Conservation (phyloP, 2,888 invertebrate species). For the Dastarcus helophoroides region DNA sequence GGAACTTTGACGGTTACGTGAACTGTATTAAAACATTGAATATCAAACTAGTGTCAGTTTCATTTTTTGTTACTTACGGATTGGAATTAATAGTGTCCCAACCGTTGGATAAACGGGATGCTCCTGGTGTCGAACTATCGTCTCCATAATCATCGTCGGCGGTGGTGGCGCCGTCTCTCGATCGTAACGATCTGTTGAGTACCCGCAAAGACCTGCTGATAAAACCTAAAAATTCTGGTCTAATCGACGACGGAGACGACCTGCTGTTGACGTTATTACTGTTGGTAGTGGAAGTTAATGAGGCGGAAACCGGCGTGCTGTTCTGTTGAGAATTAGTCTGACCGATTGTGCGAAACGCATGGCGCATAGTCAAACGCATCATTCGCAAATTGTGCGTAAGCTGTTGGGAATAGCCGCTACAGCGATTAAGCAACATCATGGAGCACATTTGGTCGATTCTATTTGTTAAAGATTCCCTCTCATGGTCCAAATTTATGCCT, state of each 20-base stretch:
- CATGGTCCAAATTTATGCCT: slow-evolving; percentile 29
- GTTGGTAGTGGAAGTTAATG: neutral
- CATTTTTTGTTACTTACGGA: no score
- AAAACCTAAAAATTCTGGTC: slow-evolving; percentile 16
- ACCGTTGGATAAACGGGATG: slow-evolving; percentile 11
- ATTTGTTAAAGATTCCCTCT: slow-evolving; percentile 28
- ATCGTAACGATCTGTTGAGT: slow-evolving; percentile 11
- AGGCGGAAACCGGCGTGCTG: slow-evolving; percentile 20
- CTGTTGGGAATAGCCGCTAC: slow-evolving; percentile 26
- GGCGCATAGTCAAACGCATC: slow-evolving; percentile 29
- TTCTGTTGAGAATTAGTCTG: slow-evolving; percentile 29
- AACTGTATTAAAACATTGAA: no score
- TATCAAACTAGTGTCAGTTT: no score
- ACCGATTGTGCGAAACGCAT: slow-evolving; percentile 27
- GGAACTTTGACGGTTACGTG: no score
- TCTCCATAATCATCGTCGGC: no score
- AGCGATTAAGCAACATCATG: slow-evolving; percentile 29
- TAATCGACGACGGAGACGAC: neutral
- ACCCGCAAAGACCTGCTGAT: slow-evolving; percentile 21
- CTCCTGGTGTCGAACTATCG: slow-evolving; percentile 3
- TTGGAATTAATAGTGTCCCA: slow-evolving; percentile 11
- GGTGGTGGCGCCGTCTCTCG: neutral
- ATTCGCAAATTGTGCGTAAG: slow-evolving; percentile 29
- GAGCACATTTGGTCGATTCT: slow-evolving; percentile 33
- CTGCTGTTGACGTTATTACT: neutral